Percentiles rank a stretch among this genome's conserved stretches.
These are phyloP conservation scores for Hypocryptadius cinnamomeus DNA, from an alignment of 2,113 vertebrate species.

Conservation along the genomic window DNA sequence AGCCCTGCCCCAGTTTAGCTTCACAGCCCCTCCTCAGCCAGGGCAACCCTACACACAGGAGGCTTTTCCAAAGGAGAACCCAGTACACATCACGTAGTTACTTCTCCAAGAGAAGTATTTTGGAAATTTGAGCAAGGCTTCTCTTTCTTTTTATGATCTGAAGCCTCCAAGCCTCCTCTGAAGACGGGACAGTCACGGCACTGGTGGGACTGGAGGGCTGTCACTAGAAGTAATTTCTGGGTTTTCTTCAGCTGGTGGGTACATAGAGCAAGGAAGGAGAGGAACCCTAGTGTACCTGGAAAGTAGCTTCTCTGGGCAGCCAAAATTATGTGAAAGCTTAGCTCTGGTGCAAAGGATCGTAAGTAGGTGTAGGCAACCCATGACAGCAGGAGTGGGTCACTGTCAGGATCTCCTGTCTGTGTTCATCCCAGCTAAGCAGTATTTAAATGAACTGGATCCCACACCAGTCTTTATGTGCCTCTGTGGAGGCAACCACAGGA, in stretches of 20 bases:
- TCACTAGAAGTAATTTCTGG: background rate
- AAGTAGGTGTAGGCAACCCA: accelerated
- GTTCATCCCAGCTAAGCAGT: background rate
- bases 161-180: background rate
- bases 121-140: background rate
- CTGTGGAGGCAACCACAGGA: background rate
- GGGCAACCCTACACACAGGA: background rate
- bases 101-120: background rate
- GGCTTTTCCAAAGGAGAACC: background rate
- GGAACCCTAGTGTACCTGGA: background rate
- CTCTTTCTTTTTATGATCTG: background rate
- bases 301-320: background rate
- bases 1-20: background rate
- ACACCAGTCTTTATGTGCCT: accelerated
- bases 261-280: background rate
- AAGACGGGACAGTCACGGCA: background rate
- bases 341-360: background rate
- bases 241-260: background rate
- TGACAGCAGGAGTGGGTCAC: background rate
- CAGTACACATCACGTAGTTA: background rate
- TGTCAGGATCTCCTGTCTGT: background rate
- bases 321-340: background rate
- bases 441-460: background rate
- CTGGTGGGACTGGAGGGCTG: background rate
- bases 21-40: background rate